Percentiles rank a stretch among this genome's conserved stretches.
Conservation (phyloP, 2,113 vertebrate species). For the Ictalurus furcatus region DNA sequence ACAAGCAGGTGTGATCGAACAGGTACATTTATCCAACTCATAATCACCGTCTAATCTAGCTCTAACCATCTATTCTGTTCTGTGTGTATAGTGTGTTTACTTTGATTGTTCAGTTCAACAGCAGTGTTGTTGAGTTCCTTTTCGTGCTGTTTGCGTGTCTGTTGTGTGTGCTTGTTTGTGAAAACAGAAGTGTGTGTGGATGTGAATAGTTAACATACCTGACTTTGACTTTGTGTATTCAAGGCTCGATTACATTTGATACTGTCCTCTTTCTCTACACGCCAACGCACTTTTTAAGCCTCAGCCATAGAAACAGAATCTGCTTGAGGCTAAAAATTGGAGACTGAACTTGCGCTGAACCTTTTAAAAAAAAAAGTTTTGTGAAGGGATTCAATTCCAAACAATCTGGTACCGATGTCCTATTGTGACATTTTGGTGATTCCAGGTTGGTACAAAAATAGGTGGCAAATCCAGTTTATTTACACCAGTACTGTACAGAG, state of each 20-base stretch:
- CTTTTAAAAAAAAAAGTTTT: not conserved
- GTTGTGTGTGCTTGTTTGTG: not conserved
- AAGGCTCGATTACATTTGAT: conserved; percentile 8
- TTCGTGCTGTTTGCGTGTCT: not conserved
- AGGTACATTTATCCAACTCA: conserved; percentile 24
- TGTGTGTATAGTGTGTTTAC: not conserved
- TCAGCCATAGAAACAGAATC: not conserved
- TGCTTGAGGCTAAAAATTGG: not conserved
- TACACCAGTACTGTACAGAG: not conserved
- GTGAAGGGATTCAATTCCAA: not conserved
- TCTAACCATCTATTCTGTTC: not conserved
- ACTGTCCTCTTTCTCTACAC: not conserved
- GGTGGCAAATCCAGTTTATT: not conserved
- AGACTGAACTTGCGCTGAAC: not conserved
- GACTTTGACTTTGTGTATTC: not conserved
- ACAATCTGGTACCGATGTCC: not conserved
- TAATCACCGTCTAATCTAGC: not conserved
- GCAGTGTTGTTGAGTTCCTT: not conserved
- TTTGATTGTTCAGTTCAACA: not conserved
- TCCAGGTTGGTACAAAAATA: not conserved
- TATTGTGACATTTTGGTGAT: not conserved
- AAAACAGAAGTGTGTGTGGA: not conserved
- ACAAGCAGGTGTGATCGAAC: conserved; percentile 23
- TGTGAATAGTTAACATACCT: conserved; percentile 28
- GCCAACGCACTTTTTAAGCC: not conserved